Evolutionary conservation across 2,113 vertebrate species (phyloP), one percentile per base, ranked within the genome.

Genomic region (Oreotrochilus melanogaster): DNA sequence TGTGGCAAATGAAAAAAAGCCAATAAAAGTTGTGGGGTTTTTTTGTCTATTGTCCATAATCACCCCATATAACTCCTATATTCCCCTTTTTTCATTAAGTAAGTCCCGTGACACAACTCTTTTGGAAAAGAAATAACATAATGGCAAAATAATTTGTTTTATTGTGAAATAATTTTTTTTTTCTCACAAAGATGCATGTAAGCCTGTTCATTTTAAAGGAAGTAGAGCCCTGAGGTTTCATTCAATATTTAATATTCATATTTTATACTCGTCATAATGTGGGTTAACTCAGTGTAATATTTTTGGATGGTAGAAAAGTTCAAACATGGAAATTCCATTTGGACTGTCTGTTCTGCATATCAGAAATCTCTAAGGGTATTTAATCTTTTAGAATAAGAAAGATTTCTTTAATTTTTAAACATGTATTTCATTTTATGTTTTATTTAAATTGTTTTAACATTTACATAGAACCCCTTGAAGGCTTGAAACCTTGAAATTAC

Each of bases 311-410:
- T 57, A 79, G 83, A 71, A 95, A 95, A 91, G 93, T 95, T 95
- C 87, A 95, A 96, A 96, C 86, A 95, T 74, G 80, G 91, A 94
- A 95, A 96, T 95, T 96, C 95, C 94, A 97, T 97, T 96, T 96
- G 94, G 86, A 45, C 82, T 93, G n/a, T 72, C 80, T 92, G 47
- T 84, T 78, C 85, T 92, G 80, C 72, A 61, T 89, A 89, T 88
- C 65, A 88, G 95, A 95, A 97, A 72, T 93, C 95, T 95, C 95
- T 82, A 78, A 70, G 97, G 95, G 76, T 96, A 92, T 93, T 98
- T 97, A 98, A 98, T 98, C 96, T 96, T 98, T 98, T 96, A 96
- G 94, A 97, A 91, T 97, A 97, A 96, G 95, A 93, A 96, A 93
- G 65, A 86, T 97, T 98, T 92, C 92, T 95, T 97, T 95, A 97